These are phyloP conservation scores for Tenebrosternarchus preto DNA, from an alignment of 2,113 vertebrate genomes.

Conservation along the genomic window DNA sequence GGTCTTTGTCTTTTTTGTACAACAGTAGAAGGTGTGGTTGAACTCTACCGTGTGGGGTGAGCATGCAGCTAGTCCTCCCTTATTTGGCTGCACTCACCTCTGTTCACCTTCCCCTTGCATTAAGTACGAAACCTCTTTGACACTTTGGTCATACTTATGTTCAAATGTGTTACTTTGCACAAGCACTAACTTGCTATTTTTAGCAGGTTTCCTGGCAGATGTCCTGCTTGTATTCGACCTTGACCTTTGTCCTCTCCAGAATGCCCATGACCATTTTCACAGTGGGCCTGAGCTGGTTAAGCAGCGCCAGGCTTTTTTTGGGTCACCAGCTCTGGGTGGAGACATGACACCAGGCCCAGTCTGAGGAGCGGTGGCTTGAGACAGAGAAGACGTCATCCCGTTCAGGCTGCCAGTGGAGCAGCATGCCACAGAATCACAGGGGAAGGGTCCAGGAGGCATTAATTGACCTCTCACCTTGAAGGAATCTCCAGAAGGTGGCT, in stretches of 20 bases:
- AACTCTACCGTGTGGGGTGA: too few relatives aligned
- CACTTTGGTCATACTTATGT: neutral
- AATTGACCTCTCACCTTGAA: conserved; percentile 19
- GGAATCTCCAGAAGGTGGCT: neutral
- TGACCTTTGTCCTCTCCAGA: conserved; percentile 27
- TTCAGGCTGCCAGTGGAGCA: conserved; percentile 5
- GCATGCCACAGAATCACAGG: conserved; percentile 11
- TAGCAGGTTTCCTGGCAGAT: conserved; percentile 28
- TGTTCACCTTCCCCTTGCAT: neutral
- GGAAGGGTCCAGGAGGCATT: neutral
- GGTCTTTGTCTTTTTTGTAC: neutral
- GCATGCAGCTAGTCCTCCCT: neutral
- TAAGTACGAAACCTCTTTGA: neutral
- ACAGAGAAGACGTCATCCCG: conserved; percentile 9
- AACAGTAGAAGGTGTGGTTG: neutral
- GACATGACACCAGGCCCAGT: conserved; percentile 17
- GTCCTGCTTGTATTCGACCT: conserved; percentile 27
- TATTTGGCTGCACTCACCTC: neutral
- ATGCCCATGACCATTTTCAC: conserved; percentile 6
- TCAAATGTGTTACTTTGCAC: neutral
- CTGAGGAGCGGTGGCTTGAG: conserved; percentile 8
- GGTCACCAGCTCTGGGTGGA: conserved; percentile 26
- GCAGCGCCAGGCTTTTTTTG: conserved; percentile 28
- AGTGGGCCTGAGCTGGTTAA: neutral
- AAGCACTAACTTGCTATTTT: conserved; percentile 14